A percentile compares a stretch with the other conserved stretches of the same genome.
Evolutionary conservation across 2,797 vertebrate species (phyloP).

Genomic region (Tympanoctomys barrerae): DNA sequence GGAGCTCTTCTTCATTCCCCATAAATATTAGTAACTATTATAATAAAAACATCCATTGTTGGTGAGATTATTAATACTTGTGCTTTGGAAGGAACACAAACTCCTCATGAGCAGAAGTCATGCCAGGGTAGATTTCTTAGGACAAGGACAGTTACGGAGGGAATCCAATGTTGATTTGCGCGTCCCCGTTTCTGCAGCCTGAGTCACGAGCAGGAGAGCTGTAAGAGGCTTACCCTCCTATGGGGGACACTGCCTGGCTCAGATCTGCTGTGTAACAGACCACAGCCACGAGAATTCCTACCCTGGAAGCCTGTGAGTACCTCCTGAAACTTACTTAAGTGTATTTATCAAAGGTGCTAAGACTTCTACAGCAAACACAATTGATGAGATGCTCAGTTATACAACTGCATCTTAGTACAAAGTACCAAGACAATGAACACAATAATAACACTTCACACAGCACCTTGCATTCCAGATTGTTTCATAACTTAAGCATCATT

Average conservation of each 20-base stretch:
- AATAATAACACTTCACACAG: background rate
- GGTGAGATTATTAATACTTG: background rate
- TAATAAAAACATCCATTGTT: background rate
- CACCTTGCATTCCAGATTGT: background rate
- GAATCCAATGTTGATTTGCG: background rate
- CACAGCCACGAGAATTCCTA: background rate
- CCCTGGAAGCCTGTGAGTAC: background rate
- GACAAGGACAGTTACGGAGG: background rate
- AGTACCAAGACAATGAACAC: slow-evolving; percentile 14
- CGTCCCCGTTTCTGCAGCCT: background rate
- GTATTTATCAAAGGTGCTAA: slow-evolving; percentile 53
- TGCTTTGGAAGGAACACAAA: background rate
- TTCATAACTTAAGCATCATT: background rate
- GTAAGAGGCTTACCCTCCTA: background rate
- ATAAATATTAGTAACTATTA: background rate
- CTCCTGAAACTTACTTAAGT: slow-evolving; percentile 45
- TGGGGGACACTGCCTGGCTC: background rate
- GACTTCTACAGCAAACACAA: slow-evolving; percentile 52
- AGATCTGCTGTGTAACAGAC: background rate
- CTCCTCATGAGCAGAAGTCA: background rate
- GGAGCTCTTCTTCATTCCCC: background rate
- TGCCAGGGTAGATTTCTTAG: background rate
- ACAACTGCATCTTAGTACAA: slow-evolving; percentile 36
- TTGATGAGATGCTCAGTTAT: slow-evolving; percentile 4
- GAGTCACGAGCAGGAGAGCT: background rate